Evolutionary conservation across 2,888 invertebrate genomes (phyloP).

Genomic region (Rotaria sp.): DNA sequence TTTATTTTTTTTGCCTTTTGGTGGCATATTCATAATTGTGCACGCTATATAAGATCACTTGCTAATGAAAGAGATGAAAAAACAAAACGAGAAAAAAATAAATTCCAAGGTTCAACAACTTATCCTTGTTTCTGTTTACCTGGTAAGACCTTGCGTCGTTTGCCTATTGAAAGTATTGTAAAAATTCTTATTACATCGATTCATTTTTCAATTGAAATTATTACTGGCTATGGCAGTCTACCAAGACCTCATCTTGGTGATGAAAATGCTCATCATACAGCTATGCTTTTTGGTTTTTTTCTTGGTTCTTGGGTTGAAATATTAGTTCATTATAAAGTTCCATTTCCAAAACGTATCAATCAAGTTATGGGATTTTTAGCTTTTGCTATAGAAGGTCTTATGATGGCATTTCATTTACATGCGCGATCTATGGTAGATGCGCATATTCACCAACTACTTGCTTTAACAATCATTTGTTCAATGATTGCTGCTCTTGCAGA

Average conservation of each 20-base stretch:
- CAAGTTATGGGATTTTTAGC: slow-evolving; percentile 55
- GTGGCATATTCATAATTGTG: slow-evolving; percentile 19
- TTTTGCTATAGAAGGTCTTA: slow-evolving; percentile 55
- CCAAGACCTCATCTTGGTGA: neutral
- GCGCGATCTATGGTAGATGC: slow-evolving; percentile 47
- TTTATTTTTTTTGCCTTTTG: neutral
- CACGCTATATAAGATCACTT: neutral
- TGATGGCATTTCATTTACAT: slow-evolving; percentile 58
- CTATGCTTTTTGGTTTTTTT: slow-evolving; percentile 38
- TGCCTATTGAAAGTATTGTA: slow-evolving; percentile 11
- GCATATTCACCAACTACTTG: slow-evolving; percentile 31
- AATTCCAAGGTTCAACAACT: slow-evolving; percentile 22
- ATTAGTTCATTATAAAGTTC: slow-evolving; percentile 37
- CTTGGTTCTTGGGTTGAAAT: slow-evolving; percentile 36
- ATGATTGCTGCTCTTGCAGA: slow-evolving; percentile 7
- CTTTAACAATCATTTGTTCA: slow-evolving; percentile 23
- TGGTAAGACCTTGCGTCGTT: neutral
- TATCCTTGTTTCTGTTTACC: neutral
- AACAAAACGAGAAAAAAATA: neutral
- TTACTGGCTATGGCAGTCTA: neutral
- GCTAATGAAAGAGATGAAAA: neutral
- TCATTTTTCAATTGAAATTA: slow-evolving; percentile 30
- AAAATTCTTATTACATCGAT: slow-evolving; percentile 32
- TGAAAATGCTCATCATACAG: slow-evolving; percentile 38
- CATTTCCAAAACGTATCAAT: slow-evolving; percentile 44